phyloP scores from a whole-genome alignment of 2,113 vertebrate species.

The Sisor rabdophorus region DNA sequence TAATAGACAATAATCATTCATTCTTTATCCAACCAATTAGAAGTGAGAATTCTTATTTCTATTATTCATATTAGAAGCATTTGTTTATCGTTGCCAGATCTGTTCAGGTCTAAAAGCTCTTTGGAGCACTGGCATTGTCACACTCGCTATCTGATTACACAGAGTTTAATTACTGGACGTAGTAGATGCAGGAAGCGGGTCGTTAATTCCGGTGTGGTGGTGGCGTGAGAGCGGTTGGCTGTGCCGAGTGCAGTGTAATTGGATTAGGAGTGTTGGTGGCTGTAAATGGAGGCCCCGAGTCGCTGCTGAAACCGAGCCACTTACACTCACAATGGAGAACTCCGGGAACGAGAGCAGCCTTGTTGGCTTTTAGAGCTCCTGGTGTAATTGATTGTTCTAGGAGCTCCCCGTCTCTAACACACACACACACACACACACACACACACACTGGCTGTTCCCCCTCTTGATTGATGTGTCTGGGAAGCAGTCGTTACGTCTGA shows the following conservation, averaged over 20 bases:
- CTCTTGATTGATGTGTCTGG: constrained; percentile 4
- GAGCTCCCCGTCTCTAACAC: constrained; percentile 6
- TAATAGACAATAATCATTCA: no score
- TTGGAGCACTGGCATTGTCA: no score
- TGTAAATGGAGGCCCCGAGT: constrained; percentile 11
- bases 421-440: constrained; percentile 29
- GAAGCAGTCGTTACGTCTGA: background rate
- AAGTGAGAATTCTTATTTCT: no score
- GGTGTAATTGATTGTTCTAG: constrained; percentile 35
- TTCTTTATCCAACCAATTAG: no score
- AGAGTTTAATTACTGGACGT: constrained; percentile 1
- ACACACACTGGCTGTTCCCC: background rate
- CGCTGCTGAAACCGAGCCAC: constrained; percentile 22
- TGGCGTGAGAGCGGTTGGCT: constrained; percentile 12
- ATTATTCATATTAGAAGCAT: no score
- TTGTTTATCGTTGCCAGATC: no score
- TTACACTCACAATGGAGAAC: constrained; percentile 5
- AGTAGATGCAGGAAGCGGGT: constrained; percentile 3
- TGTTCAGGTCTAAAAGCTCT: no score
- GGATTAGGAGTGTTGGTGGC: constrained; percentile 26
- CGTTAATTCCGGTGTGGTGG: constrained; percentile 29
- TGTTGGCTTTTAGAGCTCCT: constrained; percentile 30
- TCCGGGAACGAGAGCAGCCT: constrained; percentile 27
- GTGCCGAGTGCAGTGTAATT: constrained; percentile 42
- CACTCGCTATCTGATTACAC: no score